Base-by-base conservation (phyloP, 1,140 invertebrate genomes). In the Pachypeltis micranthus region DNA sequence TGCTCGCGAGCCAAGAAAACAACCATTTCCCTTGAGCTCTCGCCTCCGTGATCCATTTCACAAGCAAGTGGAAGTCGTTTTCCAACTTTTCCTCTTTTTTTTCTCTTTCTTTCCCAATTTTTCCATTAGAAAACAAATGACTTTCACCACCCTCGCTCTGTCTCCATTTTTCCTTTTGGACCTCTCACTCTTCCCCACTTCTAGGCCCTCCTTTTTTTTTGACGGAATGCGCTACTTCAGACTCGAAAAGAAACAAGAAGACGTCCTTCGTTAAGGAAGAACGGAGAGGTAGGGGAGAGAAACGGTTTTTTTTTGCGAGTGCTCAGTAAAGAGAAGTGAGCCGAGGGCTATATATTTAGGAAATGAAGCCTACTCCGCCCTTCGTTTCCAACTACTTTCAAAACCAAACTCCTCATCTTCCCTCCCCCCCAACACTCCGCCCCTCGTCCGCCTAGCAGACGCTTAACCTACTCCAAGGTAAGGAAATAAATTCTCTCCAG, bases 281-380 rank as follows among this genome's bases (percentile, higher is more conserved):
- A 21, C 4, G 34, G 34, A 7, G 7, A 10, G 34, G 34, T 10
- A 39, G 34, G 34, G 34, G 34, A 21, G 47, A 51, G 23, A 51
- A 51, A 51, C 47, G 47, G 12, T 51, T 21, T 21, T 21, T 51
- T 51, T 51, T 51, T 51, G n/a, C n/a, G n/a, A n/a, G n/a, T n/a
- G n/a, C n/a, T 51, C 47, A 10, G 10, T 51, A 10, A n/a, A n/a
- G n/a, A n/a, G 7, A 7, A 51, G 47, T 21, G 31, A 39, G 10
- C 47, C 47, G 21, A 51, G 47, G 47, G 47, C 47, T 51, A 51
- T 51, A 51, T 51, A 51, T 51, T 51, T 51, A 51, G 47, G 47
- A 51, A 51, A 51, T 51, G 47, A 51, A 51, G 47, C 47, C 47
- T 10, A 21, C 3, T 10, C 47, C 23, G 4, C 47, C 21, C 47